phyloP scores from a whole-genome alignment of 2,113 vertebrate genomes.

The Agelaius phoeniceus region DNA sequence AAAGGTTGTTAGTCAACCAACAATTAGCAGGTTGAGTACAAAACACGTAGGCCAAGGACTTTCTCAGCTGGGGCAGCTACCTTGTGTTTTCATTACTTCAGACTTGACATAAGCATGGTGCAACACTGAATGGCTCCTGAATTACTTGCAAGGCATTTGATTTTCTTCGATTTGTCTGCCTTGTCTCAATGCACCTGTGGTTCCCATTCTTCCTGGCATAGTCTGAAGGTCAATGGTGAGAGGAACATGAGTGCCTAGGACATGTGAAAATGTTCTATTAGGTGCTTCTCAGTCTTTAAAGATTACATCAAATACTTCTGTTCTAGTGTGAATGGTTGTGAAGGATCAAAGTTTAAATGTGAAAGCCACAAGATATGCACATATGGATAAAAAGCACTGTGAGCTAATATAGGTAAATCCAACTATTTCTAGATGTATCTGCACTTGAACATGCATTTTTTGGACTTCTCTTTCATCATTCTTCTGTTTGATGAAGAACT shows the following conservation, averaged over 20 bases:
- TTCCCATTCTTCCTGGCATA: neutral
- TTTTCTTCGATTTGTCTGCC: neutral
- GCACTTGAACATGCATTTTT: neutral
- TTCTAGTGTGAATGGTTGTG: neutral
- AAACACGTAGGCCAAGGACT: neutral
- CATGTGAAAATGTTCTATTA: neutral
- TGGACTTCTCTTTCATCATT: neutral
- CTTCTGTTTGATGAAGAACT: neutral
- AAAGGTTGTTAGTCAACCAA: neutral
- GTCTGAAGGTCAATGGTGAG: neutral
- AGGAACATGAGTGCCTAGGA: neutral
- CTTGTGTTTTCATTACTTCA: neutral
- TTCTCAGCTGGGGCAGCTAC: neutral
- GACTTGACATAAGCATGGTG: neutral
- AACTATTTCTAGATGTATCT: neutral
- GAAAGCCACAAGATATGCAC: neutral
- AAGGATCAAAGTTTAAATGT: neutral
- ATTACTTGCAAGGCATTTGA: neutral
- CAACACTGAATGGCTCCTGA: neutral
- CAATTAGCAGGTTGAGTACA: neutral
- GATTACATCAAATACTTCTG: neutral
- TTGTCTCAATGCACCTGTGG: neutral
- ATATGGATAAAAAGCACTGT: neutral
- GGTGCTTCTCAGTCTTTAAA: neutral
- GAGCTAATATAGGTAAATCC: neutral